Conservation (phyloP, 2,888 invertebrate species). For the Subacronicta megacephala region DNA sequence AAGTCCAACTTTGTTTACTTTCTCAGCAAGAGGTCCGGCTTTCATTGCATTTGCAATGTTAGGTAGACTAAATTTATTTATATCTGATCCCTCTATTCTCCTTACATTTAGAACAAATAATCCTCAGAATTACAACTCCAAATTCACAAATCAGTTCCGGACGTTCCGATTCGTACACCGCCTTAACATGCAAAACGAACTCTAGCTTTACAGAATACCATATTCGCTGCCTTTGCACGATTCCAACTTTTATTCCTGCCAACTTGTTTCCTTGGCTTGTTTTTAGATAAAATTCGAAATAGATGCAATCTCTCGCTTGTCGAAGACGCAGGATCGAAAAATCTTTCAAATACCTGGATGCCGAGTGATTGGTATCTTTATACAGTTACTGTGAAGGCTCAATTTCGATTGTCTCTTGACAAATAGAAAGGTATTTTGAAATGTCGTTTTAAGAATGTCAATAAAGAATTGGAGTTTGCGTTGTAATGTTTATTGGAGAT, state of each 20-base stretch:
- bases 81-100: neutral
- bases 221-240: conserved; percentile 59
- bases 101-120: neutral
- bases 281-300: conserved; percentile 77
- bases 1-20: no score
- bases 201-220: conserved; percentile 51
- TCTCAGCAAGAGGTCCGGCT: no score
- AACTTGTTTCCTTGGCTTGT: conserved; percentile 67
- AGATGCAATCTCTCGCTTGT: conserved; percentile 75
- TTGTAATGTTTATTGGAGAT: conserved; percentile 56
- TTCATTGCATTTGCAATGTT: no score
- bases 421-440: conserved; percentile 49
- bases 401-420: conserved; percentile 50
- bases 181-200: conserved; percentile 69
- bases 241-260: conserved; percentile 67
- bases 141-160: conserved; percentile 48
- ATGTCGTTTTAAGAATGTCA: conserved; percentile 57
- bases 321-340: conserved; percentile 64
- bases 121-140: conserved; percentile 29
- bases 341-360: conserved; percentile 65
- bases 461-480: conserved; percentile 52
- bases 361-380: conserved; percentile 51
- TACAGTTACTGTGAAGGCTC: conserved; percentile 47
- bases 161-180: conserved; percentile 56
- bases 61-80: no score